Percentiles rank a stretch among this genome's conserved stretches.
Evolutionary conservation across 1,140 invertebrate genomes (phyloP).

Genomic region (Conopomorpha cramerella): DNA sequence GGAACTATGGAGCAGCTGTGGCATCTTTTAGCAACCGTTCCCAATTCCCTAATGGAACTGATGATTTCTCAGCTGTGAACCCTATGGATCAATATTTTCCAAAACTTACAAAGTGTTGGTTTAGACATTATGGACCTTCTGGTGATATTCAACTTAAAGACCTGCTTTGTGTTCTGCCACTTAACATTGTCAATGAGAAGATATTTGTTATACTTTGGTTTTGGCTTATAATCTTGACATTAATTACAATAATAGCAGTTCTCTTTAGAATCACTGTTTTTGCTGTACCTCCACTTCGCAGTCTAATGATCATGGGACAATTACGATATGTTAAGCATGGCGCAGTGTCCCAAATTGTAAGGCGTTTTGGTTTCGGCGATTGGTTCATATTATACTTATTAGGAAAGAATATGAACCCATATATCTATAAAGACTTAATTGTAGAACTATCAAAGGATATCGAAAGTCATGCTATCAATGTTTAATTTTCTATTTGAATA

Average conservation of each 20-base stretch:
- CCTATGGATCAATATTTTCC: slow-evolving; percentile 71
- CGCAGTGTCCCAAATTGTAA: slow-evolving; percentile 58
- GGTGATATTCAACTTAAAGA: slow-evolving; percentile 66
- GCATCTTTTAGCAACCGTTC: slow-evolving; percentile 38
- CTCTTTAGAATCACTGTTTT: slow-evolving; percentile 64
- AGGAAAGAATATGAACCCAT: slow-evolving; percentile 69
- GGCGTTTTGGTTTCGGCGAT: slow-evolving; percentile 65
- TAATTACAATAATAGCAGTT: slow-evolving; percentile 66
- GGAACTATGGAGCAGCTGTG: slow-evolving; percentile 69
- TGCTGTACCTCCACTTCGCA: slow-evolving; percentile 48
- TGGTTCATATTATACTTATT: slow-evolving; percentile 73
- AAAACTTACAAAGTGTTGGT: slow-evolving; percentile 80
- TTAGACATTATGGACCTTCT: slow-evolving; percentile 67
- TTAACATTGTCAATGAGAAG: slow-evolving; percentile 83
- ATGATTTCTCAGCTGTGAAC: slow-evolving; percentile 24
- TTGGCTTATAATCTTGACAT: slow-evolving; percentile 74
- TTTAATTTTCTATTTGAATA: slow-evolving; percentile 18
- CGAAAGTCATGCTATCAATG: slow-evolving; percentile 23
- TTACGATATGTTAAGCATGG: slow-evolving; percentile 49
- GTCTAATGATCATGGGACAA: slow-evolving; percentile 62
- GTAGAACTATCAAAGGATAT: slow-evolving; percentile 45
- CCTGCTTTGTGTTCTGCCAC: slow-evolving; percentile 72
- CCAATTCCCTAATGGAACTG: slow-evolving; percentile 24
- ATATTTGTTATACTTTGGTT: slow-evolving; percentile 81
- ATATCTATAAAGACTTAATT: slow-evolving; percentile 63